Percentiles rank a stretch among this genome's conserved stretches.
Evolutionary conservation across 2,888 invertebrate genomes (phyloP).

Genomic region (Microctonus hyperodae): DNA sequence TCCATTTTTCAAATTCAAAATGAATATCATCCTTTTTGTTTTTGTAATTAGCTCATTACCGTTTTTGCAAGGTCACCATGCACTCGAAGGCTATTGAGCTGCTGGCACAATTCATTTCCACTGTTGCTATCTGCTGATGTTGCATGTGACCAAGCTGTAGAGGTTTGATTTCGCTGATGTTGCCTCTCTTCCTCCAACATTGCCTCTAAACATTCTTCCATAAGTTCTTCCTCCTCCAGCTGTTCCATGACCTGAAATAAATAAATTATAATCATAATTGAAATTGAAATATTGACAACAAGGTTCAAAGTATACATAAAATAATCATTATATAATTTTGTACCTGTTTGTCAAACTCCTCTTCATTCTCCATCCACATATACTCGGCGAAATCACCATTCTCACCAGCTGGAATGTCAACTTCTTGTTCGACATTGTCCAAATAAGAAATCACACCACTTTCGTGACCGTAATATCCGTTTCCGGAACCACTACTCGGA

Average conservation of each 20-base stretch:
- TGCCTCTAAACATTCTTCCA: conserved; percentile 87
- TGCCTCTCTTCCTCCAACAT: conserved; percentile 78
- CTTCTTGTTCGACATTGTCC: conserved; percentile 56
- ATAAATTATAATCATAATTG: not conserved
- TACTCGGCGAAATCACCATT: conserved; percentile 87
- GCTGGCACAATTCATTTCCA: conserved; percentile 58
- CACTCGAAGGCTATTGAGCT: conserved; percentile 55
- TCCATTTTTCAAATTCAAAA: not conserved
- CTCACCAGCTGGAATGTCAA: conserved; percentile 61
- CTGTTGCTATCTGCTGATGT: conserved; percentile 54
- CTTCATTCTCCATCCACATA: conserved; percentile 95
- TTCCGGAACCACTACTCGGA: conserved; percentile 59
- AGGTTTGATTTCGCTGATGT: conserved; percentile 57
- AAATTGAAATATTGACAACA: not conserved
- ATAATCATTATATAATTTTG: not conserved
- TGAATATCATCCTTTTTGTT: not conserved
- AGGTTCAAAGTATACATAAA: conserved; percentile 23
- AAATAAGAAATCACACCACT: conserved; percentile 55
- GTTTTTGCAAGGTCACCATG: conserved; percentile 60
- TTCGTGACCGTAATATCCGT: conserved; percentile 62
- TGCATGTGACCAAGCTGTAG: conserved; percentile 58
- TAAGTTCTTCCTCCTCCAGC: conserved; percentile 84
- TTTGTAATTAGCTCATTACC: conserved; percentile 42
- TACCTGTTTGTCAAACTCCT: conserved; percentile 91
- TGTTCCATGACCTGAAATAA: conserved; percentile 78